These are phyloP conservation scores for Calliphora vomitoria DNA, from an alignment of 2,888 invertebrate genomes.

Conservation along the genomic window DNA sequence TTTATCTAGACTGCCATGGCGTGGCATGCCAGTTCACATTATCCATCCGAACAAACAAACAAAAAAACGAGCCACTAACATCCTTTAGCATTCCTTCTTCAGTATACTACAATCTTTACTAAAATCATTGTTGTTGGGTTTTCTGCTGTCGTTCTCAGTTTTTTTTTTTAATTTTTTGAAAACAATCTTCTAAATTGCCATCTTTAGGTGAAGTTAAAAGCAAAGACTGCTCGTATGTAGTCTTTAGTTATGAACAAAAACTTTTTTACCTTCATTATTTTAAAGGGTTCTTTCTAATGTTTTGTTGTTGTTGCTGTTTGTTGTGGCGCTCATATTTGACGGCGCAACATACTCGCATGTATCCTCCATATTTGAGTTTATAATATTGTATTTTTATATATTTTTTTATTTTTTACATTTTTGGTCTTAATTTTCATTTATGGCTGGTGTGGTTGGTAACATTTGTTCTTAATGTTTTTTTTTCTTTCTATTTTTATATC, in stretches of 20 bases:
- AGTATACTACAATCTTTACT: neutral
- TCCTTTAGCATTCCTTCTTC: neutral
- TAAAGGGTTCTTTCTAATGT: slow-evolving; percentile 52
- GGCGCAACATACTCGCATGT: neutral
- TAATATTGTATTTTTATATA: slow-evolving; percentile 14
- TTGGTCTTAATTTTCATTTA: slow-evolving; percentile 44
- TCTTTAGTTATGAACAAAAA: slow-evolving; percentile 6
- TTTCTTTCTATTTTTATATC: neutral
- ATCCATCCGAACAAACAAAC: neutral
- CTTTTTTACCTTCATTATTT: slow-evolving; percentile 62
- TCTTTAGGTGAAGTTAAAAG: slow-evolving; percentile 24
- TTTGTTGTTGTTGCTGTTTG: slow-evolving; percentile 40
- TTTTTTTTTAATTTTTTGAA: neutral
- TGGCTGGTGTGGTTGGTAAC: slow-evolving; percentile 44
- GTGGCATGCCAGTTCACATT: neutral
- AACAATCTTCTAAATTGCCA: slow-evolving; percentile 36
- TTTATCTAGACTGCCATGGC: neutral
- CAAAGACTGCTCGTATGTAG: slow-evolving; percentile 6
- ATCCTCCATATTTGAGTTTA: slow-evolving; percentile 8
- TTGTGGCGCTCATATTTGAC: slow-evolving; percentile 28
- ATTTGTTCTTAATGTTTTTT: slow-evolving; percentile 43
- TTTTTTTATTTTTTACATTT: neutral
- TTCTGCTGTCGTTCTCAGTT: neutral
- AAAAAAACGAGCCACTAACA: slow-evolving; percentile 4
- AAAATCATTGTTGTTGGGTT: slow-evolving; percentile 1